Conservation (phyloP, 2,113 vertebrate species). For the Pandion haliaetus region DNA sequence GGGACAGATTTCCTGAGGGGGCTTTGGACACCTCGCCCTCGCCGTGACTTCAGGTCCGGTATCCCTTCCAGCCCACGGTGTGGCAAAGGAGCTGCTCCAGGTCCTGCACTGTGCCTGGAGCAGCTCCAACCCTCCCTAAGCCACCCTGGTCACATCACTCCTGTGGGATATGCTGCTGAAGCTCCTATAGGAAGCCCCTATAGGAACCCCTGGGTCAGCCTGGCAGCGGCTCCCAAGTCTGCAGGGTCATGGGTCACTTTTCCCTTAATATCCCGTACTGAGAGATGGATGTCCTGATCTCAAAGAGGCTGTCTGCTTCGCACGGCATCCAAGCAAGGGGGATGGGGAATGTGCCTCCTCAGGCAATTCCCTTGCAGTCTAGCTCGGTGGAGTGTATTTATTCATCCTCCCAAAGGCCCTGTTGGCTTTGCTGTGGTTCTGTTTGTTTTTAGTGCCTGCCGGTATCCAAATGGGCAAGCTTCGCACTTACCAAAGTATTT, state of each 20-base stretch:
- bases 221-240: background rate
- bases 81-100: background rate
- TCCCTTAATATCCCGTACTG: background rate
- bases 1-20: background rate
- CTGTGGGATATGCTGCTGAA: accelerated
- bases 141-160: background rate
- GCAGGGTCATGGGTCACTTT: background rate
- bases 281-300: background rate
- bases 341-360: background rate
- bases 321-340: background rate
- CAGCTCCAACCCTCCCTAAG: background rate
- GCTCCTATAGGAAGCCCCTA: background rate
- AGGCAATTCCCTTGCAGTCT: background rate
- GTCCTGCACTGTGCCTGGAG: background rate
- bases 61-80: accelerated
- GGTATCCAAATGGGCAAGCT: background rate
- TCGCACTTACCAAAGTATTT: conserved; percentile 86
- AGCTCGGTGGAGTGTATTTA: background rate
- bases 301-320: background rate
- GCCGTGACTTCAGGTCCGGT: background rate
- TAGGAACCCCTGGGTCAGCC: background rate
- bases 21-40: background rate
- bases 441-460: background rate
- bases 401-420: conserved; percentile 31
- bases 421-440: background rate